phyloP scores from a whole-genome alignment of 2,113 vertebrate genomes.

The Otus sunia region DNA sequence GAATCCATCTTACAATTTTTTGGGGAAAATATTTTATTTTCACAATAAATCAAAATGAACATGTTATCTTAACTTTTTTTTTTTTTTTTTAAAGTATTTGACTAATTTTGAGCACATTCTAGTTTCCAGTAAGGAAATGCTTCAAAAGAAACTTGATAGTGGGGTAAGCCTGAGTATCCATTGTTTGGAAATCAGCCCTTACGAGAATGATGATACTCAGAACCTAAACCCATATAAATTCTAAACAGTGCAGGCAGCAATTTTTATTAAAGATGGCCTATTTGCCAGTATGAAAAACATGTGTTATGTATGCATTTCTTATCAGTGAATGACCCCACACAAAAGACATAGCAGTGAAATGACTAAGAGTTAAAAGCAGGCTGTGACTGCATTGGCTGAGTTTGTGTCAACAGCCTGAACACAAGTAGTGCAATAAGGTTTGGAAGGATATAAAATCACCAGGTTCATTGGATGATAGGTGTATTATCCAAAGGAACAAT shows the following conservation, averaged over 20 bases:
- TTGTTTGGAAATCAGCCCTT: not conserved
- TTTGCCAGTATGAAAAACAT: not conserved
- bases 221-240: not conserved
- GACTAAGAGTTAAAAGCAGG: not conserved
- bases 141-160: not conserved
- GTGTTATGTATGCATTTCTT: not conserved
- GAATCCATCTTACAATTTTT: not conserved
- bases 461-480: not conserved
- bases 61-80: not conserved
- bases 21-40: fast-evolving
- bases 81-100: not conserved
- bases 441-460: not conserved
- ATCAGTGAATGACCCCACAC: not conserved
- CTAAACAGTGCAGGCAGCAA: not conserved
- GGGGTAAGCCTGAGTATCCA: not conserved
- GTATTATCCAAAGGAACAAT: not conserved
- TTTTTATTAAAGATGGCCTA: not conserved
- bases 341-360: not conserved
- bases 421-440: not conserved
- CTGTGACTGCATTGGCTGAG: not conserved
- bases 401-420: not conserved
- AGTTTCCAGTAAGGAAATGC: not conserved
- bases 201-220: not conserved
- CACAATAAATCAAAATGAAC: not conserved
- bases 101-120: not conserved